Base-by-base conservation (phyloP, 1,140 invertebrate species). In the Heliconius nattereri region DNA sequence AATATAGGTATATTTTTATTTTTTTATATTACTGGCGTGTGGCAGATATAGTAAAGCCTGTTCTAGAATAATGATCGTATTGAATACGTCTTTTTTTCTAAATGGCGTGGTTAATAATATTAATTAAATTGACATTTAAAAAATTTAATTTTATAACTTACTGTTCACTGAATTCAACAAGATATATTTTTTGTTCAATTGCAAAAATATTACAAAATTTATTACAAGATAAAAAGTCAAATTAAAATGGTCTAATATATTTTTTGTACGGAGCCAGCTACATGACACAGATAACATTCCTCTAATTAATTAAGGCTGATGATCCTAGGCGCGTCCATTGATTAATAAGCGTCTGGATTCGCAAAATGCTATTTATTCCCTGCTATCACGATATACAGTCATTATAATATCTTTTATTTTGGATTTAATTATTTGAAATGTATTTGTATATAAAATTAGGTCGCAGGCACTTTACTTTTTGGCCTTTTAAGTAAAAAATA, bases 271-370 rank as follows among this genome's bases (percentile, higher is more conserved):
- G 19, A 52, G n/a, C n/a, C 7, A 26, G 2, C 60, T 16, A 66
- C 60, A 66, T 66, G 60, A 13, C 60, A 29, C 60, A 66, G 60
- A 66, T 66, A 66, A 66, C 23, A 9, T 26, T 29, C 11, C 23
- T 54, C 75, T 76, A 80, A 80, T 77, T 80, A 80, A 80, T 76
- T 73, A 60, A 76, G 75, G 71, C 49, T 20, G 16, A 73, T 80
- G 71, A 80, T 45, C 79, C 52, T n/a, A 75, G 74, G 78, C 37
- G 78, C 29, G 78, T 20, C 78, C 66, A 49, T 45, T 73, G 66
- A 80, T 80, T 80, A 49, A 75, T 78, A 57, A 26, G 60, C 60
- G 74, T 37, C 74, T 76, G 49, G 74, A 76, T 76, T 80, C 29
- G 78, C 78, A 75, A 76, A 80, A 72, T 23, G 49, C 16, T 57